Evolutionary conservation across 2,797 vertebrate species (phyloP).

Genomic region (Miopithecus talapoin): DNA sequence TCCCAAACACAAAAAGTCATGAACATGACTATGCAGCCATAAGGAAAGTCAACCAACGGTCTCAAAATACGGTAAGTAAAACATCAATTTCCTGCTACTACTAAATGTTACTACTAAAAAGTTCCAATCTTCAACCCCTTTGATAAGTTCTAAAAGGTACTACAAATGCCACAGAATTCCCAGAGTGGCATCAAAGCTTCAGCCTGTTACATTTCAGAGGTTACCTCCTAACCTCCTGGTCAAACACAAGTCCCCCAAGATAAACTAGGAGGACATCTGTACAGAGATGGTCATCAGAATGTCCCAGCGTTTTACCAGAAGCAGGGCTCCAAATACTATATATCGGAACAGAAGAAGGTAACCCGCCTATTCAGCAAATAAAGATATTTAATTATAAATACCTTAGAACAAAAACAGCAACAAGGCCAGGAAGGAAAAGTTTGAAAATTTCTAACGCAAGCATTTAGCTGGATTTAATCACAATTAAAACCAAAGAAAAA

Average conservation of each 20-base stretch:
- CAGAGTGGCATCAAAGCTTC: not conserved
- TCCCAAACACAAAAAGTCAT: not conserved
- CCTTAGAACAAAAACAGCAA: slow-evolving; percentile 11
- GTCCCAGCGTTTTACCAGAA: not conserved
- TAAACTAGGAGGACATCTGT: not conserved
- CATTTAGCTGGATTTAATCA: not conserved
- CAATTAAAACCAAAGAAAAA: slow-evolving; percentile 8
- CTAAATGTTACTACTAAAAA: not conserved
- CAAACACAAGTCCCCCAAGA: not conserved
- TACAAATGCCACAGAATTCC: not conserved
- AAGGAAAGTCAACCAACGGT: not conserved
- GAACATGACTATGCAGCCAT: not conserved
- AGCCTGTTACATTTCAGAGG: slow-evolving; percentile 51
- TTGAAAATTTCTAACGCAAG: not conserved
- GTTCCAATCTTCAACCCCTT: not conserved
- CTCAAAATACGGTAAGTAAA: not conserved
- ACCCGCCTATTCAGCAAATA: not conserved
- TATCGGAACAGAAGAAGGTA: not conserved
- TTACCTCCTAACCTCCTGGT: not conserved
- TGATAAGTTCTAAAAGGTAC: not conserved
- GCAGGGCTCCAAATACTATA: not conserved
- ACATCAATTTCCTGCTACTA: not conserved
- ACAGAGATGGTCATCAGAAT: not conserved
- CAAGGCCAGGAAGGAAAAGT: not conserved
- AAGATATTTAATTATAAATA: slow-evolving; percentile 6